Percentiles rank a stretch among this genome's conserved stretches.
Conservation (phyloP, 2,797 vertebrate species). For the Morelia viridis region DNA sequence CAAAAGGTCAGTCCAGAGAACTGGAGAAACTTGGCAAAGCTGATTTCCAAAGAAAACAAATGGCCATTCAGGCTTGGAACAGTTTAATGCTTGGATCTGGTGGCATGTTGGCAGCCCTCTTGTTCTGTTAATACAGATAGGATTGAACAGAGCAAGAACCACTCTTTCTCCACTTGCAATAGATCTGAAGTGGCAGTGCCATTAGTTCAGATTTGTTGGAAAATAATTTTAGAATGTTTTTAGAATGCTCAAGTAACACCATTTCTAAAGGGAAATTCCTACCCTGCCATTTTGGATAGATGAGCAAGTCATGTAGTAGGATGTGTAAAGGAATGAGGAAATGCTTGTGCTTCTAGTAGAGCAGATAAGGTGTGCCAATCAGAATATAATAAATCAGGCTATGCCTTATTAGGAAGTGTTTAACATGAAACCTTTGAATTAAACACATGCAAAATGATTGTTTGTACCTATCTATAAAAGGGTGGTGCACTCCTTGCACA, state of each 20-base stretch:
- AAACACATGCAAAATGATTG: neutral
- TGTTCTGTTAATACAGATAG: neutral
- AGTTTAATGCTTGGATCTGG: constrained; percentile 20
- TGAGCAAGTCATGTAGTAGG: neutral
- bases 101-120: neutral
- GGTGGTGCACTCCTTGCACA: neutral
- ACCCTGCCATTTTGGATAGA: neutral
- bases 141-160: neutral
- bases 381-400: neutral
- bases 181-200: neutral
- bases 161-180: neutral
- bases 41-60: constrained; percentile 30
- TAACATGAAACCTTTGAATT: neutral
- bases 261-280: neutral
- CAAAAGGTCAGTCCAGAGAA: neutral
- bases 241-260: neutral
- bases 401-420: neutral
- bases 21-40: neutral
- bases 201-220: neutral
- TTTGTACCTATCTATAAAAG: neutral
- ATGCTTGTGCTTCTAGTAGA: neutral
- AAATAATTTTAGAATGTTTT: neutral
- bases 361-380: neutral
- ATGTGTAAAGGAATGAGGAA: neutral
- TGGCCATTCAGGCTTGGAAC: neutral